phyloP scores from a whole-genome alignment of 2,797 vertebrate genomes.

The Hippopotamyrus pictus region DNA sequence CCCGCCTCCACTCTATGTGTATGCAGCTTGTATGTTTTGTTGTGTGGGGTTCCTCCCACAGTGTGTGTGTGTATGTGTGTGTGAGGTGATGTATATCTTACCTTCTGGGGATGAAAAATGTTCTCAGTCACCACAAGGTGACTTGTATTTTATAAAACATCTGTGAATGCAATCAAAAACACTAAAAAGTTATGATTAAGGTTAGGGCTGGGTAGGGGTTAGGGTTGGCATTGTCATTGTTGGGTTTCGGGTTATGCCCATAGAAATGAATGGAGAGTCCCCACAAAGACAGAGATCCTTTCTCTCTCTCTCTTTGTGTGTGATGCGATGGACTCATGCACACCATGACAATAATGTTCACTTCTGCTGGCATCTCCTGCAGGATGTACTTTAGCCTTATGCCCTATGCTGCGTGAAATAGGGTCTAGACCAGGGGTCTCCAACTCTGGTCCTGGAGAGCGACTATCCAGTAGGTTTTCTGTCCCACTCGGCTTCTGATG shows the following conservation, averaged over 20 bases:
- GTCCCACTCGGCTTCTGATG: too few relatives aligned
- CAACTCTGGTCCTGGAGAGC: too few relatives aligned
- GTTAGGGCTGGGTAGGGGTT: not conserved
- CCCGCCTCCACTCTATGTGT: not conserved
- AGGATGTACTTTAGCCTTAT: not conserved
- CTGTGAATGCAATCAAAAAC: not conserved
- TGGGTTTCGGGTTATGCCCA: not conserved
- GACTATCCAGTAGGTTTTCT: too few relatives aligned
- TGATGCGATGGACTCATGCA: not conserved
- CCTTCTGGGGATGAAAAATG: not conserved
- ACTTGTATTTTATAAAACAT: not conserved
- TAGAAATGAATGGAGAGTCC: not conserved
- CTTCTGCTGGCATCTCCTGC: not conserved
- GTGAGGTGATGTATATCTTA: not conserved
- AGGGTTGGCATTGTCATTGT: not conserved
- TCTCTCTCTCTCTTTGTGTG: not conserved
- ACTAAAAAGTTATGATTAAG: not conserved
- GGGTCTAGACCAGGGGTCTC: not conserved
- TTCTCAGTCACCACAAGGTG: not conserved
- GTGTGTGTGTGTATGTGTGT: not conserved
- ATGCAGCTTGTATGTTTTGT: not conserved
- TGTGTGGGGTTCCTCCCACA: not conserved
- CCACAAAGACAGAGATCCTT: not conserved
- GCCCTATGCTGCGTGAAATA: not conserved
- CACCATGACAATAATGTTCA: not conserved